These are phyloP conservation scores for Scaptomyza tumidula DNA, from an alignment of 2,888 invertebrate species.

Conservation along the genomic window DNA sequence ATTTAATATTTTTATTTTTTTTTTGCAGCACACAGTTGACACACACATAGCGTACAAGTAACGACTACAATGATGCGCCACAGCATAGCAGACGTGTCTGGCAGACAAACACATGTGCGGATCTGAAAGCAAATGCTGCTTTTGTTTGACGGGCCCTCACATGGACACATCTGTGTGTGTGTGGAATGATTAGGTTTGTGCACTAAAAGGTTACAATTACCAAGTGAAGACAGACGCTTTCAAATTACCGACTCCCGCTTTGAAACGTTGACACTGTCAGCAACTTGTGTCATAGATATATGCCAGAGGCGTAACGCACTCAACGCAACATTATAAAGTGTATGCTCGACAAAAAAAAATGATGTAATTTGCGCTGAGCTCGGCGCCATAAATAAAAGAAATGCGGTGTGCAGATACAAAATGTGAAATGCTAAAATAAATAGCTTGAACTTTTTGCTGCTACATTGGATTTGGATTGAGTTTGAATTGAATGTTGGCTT, in stretches of 20 bases:
- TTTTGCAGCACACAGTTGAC: constrained; percentile 35
- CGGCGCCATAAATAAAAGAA: constrained; percentile 70
- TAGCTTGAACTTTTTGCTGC: constrained; percentile 66
- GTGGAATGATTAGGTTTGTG: constrained; percentile 20
- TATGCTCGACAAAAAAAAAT: constrained; percentile 43
- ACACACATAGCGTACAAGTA: constrained; percentile 50
- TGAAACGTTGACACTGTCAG: constrained; percentile 66
- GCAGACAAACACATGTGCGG: constrained; percentile 47
- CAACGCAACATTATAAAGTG: constrained; percentile 4
- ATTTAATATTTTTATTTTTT: constrained; percentile 29
- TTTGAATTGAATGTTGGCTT: constrained; percentile 42
- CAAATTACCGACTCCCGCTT: constrained; percentile 54
- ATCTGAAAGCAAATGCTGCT: constrained; percentile 39
- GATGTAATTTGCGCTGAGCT: constrained; percentile 62
- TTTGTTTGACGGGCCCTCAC: constrained; percentile 40
- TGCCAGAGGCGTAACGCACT: constrained; percentile 8
- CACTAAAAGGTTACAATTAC: constrained; percentile 65
- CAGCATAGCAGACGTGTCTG: constrained; percentile 70
- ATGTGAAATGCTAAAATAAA: constrained; percentile 77
- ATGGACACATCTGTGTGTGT: not conserved
- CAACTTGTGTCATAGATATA: constrained; percentile 39
- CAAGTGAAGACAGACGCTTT: constrained; percentile 50
- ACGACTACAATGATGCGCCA: constrained; percentile 33
- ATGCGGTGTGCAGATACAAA: constrained; percentile 72
- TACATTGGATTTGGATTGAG: constrained; percentile 69